These are phyloP conservation scores for Agapornis roseicollis DNA, from an alignment of 2,113 vertebrate genomes.

Conservation along the genomic window DNA sequence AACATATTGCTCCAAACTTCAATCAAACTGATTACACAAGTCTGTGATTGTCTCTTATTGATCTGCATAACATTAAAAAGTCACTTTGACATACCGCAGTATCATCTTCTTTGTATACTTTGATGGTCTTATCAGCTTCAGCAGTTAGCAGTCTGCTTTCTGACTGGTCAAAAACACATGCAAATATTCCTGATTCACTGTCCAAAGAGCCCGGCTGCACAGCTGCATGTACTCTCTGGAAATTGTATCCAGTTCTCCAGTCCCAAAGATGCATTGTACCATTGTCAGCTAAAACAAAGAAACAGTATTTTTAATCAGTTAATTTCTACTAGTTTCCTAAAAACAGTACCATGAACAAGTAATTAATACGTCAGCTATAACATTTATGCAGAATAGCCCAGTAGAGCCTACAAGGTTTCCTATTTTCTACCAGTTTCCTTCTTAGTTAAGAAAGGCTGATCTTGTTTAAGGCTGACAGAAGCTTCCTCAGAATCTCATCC, in stretches of 20 bases:
- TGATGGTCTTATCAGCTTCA: slow-evolving; percentile 98
- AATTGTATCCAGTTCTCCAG: slow-evolving; percentile 98
- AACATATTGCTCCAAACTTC: not conserved
- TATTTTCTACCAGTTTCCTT: not conserved
- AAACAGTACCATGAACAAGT: not conserved
- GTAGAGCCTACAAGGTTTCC: not conserved
- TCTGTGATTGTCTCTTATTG: not conserved
- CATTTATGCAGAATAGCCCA: not conserved
- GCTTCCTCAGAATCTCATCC: not conserved
- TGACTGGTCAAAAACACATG: slow-evolving; percentile 92
- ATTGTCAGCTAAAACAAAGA: slow-evolving; percentile 86
- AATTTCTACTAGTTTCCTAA: not conserved
- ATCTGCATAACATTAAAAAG: not conserved
- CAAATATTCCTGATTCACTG: slow-evolving; percentile 98
- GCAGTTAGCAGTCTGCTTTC: slow-evolving; percentile 92
- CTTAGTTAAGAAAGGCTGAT: not conserved
- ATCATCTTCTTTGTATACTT: slow-evolving; percentile 96
- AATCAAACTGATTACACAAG: not conserved
- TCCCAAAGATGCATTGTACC: slow-evolving; percentile 99
- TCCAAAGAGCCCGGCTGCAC: slow-evolving; percentile 97
- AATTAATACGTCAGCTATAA: not conserved
- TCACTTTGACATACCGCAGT: slow-evolving; percentile 80
- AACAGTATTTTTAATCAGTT: not conserved
- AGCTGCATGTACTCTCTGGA: slow-evolving; percentile 95
- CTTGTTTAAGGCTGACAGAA: not conserved